A percentile compares a stretch with the other conserved stretches of the same genome.
These are phyloP conservation scores for Caenorhabditis doughertyi DNA, from an alignment of 2,888 invertebrate species.

Conservation along the genomic window DNA sequence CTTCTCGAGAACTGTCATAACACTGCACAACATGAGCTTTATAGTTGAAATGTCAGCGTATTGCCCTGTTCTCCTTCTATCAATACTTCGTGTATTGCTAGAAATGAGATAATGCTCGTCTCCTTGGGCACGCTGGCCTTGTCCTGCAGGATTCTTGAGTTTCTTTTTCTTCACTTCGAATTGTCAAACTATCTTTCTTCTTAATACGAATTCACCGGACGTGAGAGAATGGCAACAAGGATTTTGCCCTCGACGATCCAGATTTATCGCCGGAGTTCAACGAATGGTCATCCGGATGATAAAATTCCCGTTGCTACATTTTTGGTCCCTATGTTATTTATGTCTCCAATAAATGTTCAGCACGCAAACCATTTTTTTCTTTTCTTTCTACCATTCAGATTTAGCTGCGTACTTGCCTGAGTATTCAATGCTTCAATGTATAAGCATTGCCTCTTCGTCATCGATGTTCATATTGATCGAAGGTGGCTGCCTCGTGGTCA, in stretches of 20 bases:
- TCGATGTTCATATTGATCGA: not conserved
- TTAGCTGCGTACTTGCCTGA: constrained; percentile 4
- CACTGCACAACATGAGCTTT: constrained; percentile 5
- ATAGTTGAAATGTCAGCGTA: not conserved
- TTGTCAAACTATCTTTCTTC: constrained; percentile 4
- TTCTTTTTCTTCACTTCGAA: constrained; percentile 19
- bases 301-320: not conserved
- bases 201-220: not conserved
- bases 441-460: too few relatives aligned
- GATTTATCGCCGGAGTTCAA: constrained; percentile 27
- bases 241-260: constrained; percentile 15
- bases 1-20: not conserved
- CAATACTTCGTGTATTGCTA: not conserved
- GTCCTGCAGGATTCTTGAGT: not conserved
- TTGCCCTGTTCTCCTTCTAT: not conserved
- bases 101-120: not conserved
- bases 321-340: constrained; percentile 15
- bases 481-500: not conserved
- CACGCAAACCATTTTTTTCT: not conserved
- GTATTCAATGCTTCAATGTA: not conserved
- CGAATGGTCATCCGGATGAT: constrained; percentile 56
- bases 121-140: not conserved
- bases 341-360: constrained; percentile 38
- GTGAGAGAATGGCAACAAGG: not conserved
- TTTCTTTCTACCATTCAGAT: not conserved